Evolutionary conservation across 2,797 vertebrate genomes (phyloP).

Genomic region (Eulemur albifrons): DNA sequence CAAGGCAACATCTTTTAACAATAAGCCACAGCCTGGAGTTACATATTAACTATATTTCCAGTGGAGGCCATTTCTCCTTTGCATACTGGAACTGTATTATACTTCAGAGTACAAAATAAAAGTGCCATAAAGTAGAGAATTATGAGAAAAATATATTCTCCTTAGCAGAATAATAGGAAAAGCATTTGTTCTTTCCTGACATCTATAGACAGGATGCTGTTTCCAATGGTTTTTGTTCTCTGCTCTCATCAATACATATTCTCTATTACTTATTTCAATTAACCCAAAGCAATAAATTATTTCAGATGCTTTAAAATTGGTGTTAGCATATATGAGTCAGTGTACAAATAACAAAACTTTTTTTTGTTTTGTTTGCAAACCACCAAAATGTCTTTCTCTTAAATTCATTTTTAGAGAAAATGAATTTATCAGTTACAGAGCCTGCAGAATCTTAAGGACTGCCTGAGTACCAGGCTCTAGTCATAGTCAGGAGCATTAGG

Average conservation of each 20-base stretch:
- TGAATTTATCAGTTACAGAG: background rate
- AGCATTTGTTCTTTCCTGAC: background rate
- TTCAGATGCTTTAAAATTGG: background rate
- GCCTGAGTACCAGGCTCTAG: background rate
- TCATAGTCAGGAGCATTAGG: background rate
- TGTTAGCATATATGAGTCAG: background rate
- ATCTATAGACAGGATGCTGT: background rate
- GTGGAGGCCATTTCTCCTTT: background rate
- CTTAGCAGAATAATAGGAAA: background rate
- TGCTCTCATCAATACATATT: background rate
- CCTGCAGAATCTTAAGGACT: background rate
- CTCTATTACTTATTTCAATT: constrained; percentile 18
- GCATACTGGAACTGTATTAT: background rate
- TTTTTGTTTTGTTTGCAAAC: background rate
- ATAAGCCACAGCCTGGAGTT: background rate
- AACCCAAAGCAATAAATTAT: background rate
- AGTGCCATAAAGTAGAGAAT: background rate
- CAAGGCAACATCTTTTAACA: background rate
- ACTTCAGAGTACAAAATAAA: background rate
- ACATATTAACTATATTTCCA: background rate
- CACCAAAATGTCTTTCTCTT: background rate
- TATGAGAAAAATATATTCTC: background rate
- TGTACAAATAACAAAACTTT: background rate
- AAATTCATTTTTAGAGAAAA: background rate
- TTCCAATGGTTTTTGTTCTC: background rate